A percentile compares a stretch with the other conserved stretches of the same genome.
Conservation (phyloP, 2,888 invertebrate genomes). For the Meiosimyza decipiens region DNA sequence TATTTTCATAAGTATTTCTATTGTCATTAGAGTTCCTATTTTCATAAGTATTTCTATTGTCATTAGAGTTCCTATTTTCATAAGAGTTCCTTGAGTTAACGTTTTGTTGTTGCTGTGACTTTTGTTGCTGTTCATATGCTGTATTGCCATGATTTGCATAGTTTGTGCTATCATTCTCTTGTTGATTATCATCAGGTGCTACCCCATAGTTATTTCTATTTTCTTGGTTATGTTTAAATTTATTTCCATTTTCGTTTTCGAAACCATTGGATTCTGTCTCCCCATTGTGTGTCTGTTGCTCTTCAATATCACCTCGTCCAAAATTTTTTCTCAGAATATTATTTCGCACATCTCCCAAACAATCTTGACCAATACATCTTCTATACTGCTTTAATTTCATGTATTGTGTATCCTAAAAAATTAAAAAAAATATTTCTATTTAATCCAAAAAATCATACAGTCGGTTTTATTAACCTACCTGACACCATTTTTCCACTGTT, state of each 20-base stretch:
- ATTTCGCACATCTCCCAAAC: constrained; percentile 47
- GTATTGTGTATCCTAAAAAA: constrained; percentile 41
- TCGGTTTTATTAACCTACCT: constrained; percentile 48
- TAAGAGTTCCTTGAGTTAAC: too few relatives aligned
- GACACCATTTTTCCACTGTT: constrained; percentile 72
- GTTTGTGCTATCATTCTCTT: background rate
- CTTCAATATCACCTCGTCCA: background rate
- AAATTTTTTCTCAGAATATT: background rate
- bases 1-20: too few relatives aligned
- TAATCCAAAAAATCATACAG: background rate
- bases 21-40: too few relatives aligned
- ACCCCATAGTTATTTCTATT: background rate
- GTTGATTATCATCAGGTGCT: background rate
- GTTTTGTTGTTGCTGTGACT: background rate
- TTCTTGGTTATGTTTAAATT: background rate
- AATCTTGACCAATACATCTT: constrained; percentile 48
- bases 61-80: too few relatives aligned
- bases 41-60: too few relatives aligned
- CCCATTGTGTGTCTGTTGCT: too few relatives aligned
- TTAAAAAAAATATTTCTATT: background rate
- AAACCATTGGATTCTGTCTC: background rate
- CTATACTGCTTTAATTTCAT: constrained; percentile 42
- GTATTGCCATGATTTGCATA: background rate
- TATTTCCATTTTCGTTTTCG: background rate
- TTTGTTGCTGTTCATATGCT: background rate